Base-by-base conservation (phyloP, 2,797 vertebrate species). In the Paedocypris micromegethes region DNA sequence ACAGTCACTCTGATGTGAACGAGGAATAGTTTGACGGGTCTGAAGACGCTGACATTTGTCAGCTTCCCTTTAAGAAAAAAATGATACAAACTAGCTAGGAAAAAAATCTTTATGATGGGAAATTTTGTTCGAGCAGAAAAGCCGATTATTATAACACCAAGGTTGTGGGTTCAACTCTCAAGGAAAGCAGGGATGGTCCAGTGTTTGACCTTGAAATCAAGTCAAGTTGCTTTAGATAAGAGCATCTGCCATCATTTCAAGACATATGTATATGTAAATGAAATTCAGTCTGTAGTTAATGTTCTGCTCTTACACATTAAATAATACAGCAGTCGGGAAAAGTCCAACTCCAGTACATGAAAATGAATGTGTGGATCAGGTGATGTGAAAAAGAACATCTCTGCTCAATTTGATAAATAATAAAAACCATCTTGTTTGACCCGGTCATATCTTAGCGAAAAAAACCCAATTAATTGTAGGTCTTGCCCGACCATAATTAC, bases 11-110 rank as follows among this genome's bases (percentile, higher is more conserved):
- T n/a, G 4, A 9, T 59, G 44, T 42, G 3, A 61, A 61, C n/a
- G 51, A 55, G 37, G 23, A 23, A 6, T 6, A 68, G 50, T 2
- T n/a, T 41, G 50, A 53, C 47, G 41, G 37, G 43, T 50, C 8
- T 46, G 39, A 8, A 54, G 37, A 68, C 23, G 9, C 67, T 61
- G n/a, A n/a, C n/a, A n/a, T n/a, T n/a, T n/a, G 67, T 69, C 58
- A n/a, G 51, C 6, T 69, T 44, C 39, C 37, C 43, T 58, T 45
- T n/a, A 58, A n/a, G 64, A 41, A 56, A 41, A 9, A 42, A 53
- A 47, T 5, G 6, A 38, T 39, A 42, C 41, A 68, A 58, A 53
- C 9, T 23, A 8, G 38, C 50, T 50, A 60, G 50, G 47, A 55
- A 61, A 8, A 45, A 46, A 7, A 40, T 4, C 7, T 6, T 9